A percentile compares a stretch with the other conserved stretches of the same genome.
Conservation (phyloP, 1,140 invertebrate species). For the Cotesia typhae region DNA sequence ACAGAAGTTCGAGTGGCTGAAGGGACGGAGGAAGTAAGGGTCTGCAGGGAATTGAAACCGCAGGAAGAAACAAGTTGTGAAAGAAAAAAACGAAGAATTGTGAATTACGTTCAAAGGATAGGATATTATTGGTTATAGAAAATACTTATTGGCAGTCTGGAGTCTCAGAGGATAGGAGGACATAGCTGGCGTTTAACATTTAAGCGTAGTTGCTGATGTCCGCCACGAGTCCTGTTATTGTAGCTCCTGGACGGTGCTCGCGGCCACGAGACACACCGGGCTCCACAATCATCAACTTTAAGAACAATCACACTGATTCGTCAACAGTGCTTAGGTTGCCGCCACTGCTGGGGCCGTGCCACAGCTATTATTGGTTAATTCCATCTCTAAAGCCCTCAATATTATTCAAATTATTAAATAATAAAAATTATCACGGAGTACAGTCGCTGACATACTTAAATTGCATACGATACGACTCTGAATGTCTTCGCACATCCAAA, state of each 20-base stretch:
- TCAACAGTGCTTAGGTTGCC: slow-evolving; percentile 31
- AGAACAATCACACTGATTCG: background rate
- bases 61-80: slow-evolving; percentile 5
- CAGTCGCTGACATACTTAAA: slow-evolving; percentile 50
- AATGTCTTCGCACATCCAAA: slow-evolving; percentile 65
- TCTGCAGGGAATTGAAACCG: background rate
- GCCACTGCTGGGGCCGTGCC: slow-evolving; percentile 35
- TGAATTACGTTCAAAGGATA: no score
- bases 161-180: slow-evolving; percentile 46
- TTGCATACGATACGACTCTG: slow-evolving; percentile 55
- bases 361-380: slow-evolving; percentile 34
- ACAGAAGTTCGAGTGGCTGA: slow-evolving; percentile 7
- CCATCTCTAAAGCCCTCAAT: background rate
- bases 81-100: background rate
- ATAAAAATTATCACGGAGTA: slow-evolving; percentile 20
- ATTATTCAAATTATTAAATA: background rate
- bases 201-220: slow-evolving; percentile 54
- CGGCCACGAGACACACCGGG: slow-evolving; percentile 43
- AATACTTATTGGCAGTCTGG: slow-evolving; percentile 8
- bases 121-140: no score
- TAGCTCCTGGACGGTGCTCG: slow-evolving; percentile 50
- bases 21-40: background rate
- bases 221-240: slow-evolving; percentile 48
- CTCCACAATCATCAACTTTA: slow-evolving; percentile 19
- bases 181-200: slow-evolving; percentile 45